Conservation (phyloP, 2,113 vertebrate genomes). For the Chaetura pelagica region DNA sequence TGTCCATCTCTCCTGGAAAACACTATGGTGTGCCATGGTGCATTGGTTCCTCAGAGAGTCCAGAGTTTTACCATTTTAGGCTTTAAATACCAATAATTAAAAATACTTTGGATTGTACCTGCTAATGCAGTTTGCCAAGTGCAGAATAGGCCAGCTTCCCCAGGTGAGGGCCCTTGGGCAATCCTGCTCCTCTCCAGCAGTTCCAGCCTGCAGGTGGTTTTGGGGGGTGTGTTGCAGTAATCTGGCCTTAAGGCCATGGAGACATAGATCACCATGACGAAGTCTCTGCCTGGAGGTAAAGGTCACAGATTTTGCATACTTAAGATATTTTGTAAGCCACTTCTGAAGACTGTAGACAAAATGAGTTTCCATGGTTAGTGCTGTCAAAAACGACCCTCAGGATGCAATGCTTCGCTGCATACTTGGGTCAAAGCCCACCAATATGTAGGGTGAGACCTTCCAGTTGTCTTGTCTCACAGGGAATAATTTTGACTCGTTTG, state of each 20-base stretch:
- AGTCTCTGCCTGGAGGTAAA: constrained; percentile 42
- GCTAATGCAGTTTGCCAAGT: not conserved
- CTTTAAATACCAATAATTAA: not conserved
- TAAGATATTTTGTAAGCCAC: constrained; percentile 16
- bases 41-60: not conserved
- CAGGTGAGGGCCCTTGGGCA: constrained; percentile 41
- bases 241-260: constrained; percentile 7
- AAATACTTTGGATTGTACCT: not conserved
- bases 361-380: not conserved
- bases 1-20: not conserved
- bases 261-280: not conserved
- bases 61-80: not conserved
- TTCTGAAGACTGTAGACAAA: constrained; percentile 34
- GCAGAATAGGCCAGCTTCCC: not conserved
- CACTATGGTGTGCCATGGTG: fast-evolving
- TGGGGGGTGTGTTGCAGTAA: not conserved
- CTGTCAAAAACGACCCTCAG: constrained; percentile 7
- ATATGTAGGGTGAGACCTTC: not conserved
- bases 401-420: not conserved
- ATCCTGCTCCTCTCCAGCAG: not conserved
- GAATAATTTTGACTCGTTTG: not conserved
- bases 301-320: constrained; percentile 56
- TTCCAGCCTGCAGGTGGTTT: constrained; percentile 19
- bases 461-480: not conserved
- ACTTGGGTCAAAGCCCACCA: not conserved